Evolutionary conservation across 2,888 invertebrate genomes (phyloP).

Genomic region (Syrista parreyssii): DNA sequence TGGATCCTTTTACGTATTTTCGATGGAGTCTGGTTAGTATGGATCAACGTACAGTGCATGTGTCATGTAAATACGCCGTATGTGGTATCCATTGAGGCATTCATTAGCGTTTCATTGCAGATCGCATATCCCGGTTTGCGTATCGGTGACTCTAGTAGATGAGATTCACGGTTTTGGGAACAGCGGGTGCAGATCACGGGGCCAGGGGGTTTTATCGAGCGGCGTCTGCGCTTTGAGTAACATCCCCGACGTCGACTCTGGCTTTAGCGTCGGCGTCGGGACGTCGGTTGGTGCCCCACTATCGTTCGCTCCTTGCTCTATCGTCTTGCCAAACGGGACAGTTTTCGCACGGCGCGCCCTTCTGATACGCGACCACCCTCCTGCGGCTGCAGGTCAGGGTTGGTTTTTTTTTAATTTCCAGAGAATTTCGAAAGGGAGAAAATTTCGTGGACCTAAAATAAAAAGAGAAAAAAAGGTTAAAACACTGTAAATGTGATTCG

Average conservation of each 20-base stretch:
- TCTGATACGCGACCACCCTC: constrained; percentile 17
- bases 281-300: constrained; percentile 3
- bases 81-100: constrained; percentile 1
- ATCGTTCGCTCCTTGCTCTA: constrained; percentile 5
- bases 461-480: not conserved
- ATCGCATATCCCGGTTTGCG: not conserved
- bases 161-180: constrained; percentile 42
- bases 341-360: constrained; percentile 45
- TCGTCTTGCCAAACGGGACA: constrained; percentile 30
- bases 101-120: constrained; percentile 6
- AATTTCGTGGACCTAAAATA: not conserved
- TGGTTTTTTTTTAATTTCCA: constrained; percentile 18
- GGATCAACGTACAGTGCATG: not conserved
- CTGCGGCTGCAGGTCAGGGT: constrained; percentile 18
- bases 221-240: constrained; percentile 46
- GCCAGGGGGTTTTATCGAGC: constrained; percentile 53
- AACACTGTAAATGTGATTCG: not conserved
- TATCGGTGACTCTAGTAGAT: constrained; percentile 26
- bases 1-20: not conserved
- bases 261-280: constrained; percentile 57
- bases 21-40: not conserved
- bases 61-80: not conserved
- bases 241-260: constrained; percentile 14
- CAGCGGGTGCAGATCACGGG: constrained; percentile 22
- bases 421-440: not conserved